These are phyloP conservation scores for Channallabes apus DNA, from an alignment of 2,797 vertebrate species.

Conservation along the genomic window DNA sequence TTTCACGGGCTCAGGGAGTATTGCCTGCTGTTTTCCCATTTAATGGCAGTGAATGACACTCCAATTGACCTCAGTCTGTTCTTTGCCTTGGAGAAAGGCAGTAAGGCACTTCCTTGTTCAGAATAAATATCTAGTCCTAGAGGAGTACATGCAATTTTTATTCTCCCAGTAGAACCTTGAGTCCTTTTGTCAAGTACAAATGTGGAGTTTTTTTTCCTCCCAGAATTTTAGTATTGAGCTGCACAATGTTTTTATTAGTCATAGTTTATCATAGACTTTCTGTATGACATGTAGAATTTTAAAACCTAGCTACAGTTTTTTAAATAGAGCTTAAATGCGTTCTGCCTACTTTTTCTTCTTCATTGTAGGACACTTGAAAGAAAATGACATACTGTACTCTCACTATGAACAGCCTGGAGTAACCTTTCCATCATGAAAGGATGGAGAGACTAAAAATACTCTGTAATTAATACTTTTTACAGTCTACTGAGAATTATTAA, in stretches of 20 bases:
- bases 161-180: constrained; percentile 31
- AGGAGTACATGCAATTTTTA: constrained; percentile 20
- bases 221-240: constrained; percentile 7
- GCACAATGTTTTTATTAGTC: background rate
- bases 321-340: no score
- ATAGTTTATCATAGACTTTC: background rate
- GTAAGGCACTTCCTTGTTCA: constrained; percentile 59
- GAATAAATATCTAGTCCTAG: constrained; percentile 69
- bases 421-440: constrained; percentile 48
- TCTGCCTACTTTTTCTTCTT: background rate
- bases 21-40: constrained; percentile 51
- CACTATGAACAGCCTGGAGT: constrained; percentile 36
- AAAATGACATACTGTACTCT: background rate
- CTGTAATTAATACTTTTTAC: constrained; percentile 66
- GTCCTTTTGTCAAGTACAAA: background rate
- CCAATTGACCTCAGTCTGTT: constrained; percentile 50
- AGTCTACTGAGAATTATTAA: constrained; percentile 62
- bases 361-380: background rate
- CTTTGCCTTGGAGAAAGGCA: constrained; percentile 63
- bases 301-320: background rate
- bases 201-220: background rate
- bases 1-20: constrained; percentile 42
- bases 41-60: constrained; percentile 64
- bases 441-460: constrained; percentile 64
- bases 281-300: background rate